These are phyloP conservation scores for Drosophila recens DNA, from an alignment of 2,888 invertebrate species.

Conservation along the genomic window DNA sequence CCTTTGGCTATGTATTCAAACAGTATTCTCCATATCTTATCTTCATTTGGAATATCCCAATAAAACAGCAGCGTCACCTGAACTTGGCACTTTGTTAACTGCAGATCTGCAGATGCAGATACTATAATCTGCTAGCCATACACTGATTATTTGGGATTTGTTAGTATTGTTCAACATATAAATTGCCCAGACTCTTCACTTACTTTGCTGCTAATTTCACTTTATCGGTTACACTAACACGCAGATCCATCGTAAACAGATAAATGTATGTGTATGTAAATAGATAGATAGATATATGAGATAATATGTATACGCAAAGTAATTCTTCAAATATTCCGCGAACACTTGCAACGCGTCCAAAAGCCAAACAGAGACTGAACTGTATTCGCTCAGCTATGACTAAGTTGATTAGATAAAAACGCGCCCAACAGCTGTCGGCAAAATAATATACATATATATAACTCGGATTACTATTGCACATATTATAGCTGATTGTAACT, in stretches of 20 bases:
- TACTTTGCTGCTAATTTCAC: conserved; percentile 49
- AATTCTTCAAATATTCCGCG: conserved; percentile 30
- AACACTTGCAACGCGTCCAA: conserved; percentile 62
- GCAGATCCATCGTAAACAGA: conserved; percentile 40
- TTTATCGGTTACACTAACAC: conserved; percentile 43
- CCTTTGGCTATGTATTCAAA: background rate
- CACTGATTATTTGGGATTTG: conserved; percentile 6
- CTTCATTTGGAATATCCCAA: background rate
- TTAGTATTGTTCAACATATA: background rate
- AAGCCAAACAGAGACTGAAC: conserved; percentile 58
- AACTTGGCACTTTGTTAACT: conserved; percentile 13
- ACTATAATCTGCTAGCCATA: conserved; percentile 4
- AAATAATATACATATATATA: conserved; percentile 10
- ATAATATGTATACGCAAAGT: conserved; percentile 7
- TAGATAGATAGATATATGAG: conserved; percentile 8
- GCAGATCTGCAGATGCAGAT: conserved; percentile 5
- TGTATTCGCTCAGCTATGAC: conserved; percentile 25
- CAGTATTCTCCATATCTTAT: conserved; percentile 18
- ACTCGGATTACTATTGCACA: conserved; percentile 17
- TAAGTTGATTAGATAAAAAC: conserved; percentile 56
- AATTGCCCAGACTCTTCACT: conserved; percentile 17
- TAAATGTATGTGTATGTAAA: conserved; percentile 2
- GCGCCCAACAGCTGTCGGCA: conserved; percentile 52
- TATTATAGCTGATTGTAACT: conserved; percentile 18
- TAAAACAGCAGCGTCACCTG: conserved; percentile 11